Conservation (phyloP, 2,113 vertebrate species). For the Corythoichthys intestinalis region DNA sequence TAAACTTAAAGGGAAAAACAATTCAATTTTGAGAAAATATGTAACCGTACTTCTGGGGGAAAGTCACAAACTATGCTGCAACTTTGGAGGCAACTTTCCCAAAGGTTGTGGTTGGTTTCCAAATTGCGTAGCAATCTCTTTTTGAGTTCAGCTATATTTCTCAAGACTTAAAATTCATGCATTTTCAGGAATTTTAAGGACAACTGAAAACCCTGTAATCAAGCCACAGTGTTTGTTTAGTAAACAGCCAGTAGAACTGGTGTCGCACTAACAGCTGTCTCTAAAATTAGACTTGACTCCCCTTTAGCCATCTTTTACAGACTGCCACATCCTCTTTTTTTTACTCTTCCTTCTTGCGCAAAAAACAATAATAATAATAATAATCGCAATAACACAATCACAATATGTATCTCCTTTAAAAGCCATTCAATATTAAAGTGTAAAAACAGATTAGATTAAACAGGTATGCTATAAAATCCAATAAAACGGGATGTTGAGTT, state of each 20-base stretch:
- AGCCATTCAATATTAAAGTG: neutral
- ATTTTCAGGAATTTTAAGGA: neutral
- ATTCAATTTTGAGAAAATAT: neutral
- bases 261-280: constrained; percentile 59
- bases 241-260: constrained; percentile 59
- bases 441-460: neutral
- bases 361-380: constrained; percentile 5
- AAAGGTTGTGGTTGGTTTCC: neutral
- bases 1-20: neutral
- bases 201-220: neutral
- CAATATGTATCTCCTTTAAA: neutral
- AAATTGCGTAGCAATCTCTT: neutral
- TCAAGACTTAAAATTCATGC: neutral
- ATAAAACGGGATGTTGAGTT: neutral
- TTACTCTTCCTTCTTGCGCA: constrained; percentile 42
- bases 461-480: neutral
- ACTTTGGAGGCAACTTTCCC: neutral
- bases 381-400: constrained; percentile 18
- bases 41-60: neutral
- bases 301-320: constrained; percentile 68
- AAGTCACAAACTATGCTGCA: neutral
- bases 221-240: constrained; percentile 44
- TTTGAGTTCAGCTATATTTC: neutral
- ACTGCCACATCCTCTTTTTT: constrained; percentile 67
- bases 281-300: constrained; percentile 72